Conservation (phyloP, 2,797 vertebrate genomes). For the Hozukius guyotensis region DNA sequence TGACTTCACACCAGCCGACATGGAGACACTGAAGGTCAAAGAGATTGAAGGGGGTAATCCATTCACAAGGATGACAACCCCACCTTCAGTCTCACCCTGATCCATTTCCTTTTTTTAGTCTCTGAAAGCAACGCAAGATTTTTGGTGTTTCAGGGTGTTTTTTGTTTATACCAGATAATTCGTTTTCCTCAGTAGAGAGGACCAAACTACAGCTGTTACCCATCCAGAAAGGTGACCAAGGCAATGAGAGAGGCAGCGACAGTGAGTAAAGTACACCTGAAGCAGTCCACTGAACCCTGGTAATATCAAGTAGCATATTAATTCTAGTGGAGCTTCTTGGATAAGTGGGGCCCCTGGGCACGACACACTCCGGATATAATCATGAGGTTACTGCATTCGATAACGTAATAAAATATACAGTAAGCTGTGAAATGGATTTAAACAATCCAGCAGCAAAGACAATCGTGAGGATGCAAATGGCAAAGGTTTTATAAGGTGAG, state of each 20-base stretch:
- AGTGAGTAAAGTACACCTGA: conserved; percentile 27
- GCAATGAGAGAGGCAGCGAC: conserved; percentile 5
- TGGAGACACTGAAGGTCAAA: conserved; percentile 76
- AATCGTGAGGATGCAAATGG: conserved; percentile 11
- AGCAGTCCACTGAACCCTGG: conserved; percentile 43
- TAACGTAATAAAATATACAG: conserved; percentile 47
- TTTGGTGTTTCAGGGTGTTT: neutral
- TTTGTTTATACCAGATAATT: neutral
- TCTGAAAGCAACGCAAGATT: neutral
- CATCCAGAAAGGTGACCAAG: conserved; percentile 6
- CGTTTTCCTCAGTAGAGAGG: neutral
- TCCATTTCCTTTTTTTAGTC: conserved; percentile 11
- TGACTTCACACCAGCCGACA: conserved; percentile 64
- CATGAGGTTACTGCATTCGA: conserved; percentile 23
- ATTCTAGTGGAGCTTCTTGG: conserved; percentile 40
- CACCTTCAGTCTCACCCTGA: conserved; percentile 37
- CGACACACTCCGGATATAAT: conserved; percentile 36
- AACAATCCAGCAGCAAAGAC: conserved; percentile 33
- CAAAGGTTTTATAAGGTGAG: conserved; percentile 1
- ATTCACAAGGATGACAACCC: conserved; percentile 65
- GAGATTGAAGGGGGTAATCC: conserved; percentile 65
- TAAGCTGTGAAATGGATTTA: conserved; percentile 32
- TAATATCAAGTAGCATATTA: conserved; percentile 50
- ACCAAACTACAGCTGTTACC: conserved; percentile 3
- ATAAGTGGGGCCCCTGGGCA: conserved; percentile 54